Base-by-base conservation (phyloP, 2,113 vertebrate genomes). In the Notothenia coriiceps region DNA sequence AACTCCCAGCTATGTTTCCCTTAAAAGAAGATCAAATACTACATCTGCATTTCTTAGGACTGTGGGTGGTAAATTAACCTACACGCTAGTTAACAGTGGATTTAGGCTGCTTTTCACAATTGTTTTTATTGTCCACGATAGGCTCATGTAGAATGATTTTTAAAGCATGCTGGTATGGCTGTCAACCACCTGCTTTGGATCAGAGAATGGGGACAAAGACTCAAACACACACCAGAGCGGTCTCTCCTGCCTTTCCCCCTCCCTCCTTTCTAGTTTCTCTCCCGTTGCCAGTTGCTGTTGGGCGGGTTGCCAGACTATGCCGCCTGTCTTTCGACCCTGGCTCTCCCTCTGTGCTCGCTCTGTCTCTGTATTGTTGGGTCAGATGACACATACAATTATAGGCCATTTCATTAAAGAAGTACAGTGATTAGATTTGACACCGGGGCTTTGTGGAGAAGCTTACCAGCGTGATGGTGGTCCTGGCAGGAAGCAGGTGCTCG, bases 301-400 rank as follows among this genome's bases (percentile, higher is more conserved):
- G 87, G 91, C 81, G 11, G n/a, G 69, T 72, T 57, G 87, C 86
- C 87, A 88, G 78, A 65, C 69, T 70, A 78, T 63, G 67, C 87
- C 70, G 74, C 84, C 78, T 81, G 80, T 91, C 84, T 86, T 80
- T 82, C 74, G 70, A 90, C 84, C 82, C 54, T 14, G 0, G 77
- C 70, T 89, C 85, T 91, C 82, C 83, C 80, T 79, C 87, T 88
- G 82, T 76, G 77, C 88, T 86, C 84, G 52, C 67, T 75, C 79
- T 87, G 82, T 87, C 81, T 81, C 85, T 64, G 76, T 86, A 84
- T 82, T 87, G 87, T 92, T 80, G 82, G 87, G 86, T 87, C 91
- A 86, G 77, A 90, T 82, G 84, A 90, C 89, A 89, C 82, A 72
- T 83, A 59, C 70, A 90, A 88, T 89, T 91, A 91, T 76, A 80